Percentiles rank a stretch among this genome's conserved stretches.
Conservation (phyloP, 2,797 vertebrate genomes). For the Pantherophis alleghaniensis region DNA sequence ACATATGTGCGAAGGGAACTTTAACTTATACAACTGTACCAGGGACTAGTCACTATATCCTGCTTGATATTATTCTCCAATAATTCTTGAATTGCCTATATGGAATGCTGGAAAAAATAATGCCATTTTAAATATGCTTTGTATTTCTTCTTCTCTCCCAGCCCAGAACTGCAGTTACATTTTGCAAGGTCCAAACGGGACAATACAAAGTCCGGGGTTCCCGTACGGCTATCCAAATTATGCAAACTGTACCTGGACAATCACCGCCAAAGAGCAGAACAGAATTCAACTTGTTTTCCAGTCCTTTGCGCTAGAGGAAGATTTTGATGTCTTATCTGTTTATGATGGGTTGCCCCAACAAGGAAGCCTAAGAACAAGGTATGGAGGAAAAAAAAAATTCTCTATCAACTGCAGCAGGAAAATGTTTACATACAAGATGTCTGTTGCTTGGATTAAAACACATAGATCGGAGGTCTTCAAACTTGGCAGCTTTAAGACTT, state of each 20-base stretch:
- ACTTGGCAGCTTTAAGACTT: no score
- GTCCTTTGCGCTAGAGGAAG: slow-evolving; percentile 96
- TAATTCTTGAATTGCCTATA: neutral
- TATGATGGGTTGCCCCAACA: slow-evolving; percentile 91
- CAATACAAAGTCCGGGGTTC: slow-evolving; percentile 95
- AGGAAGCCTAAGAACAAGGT: slow-evolving; percentile 92
- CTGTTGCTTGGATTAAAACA: neutral
- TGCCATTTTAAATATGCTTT: slow-evolving; percentile 39
- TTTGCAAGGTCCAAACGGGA: slow-evolving; percentile 91
- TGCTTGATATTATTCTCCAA: neutral
- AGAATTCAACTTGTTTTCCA: slow-evolving; percentile 98
- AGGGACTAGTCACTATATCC: neutral
- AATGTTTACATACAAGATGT: slow-evolving; percentile 3
- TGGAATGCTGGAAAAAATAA: neutral
- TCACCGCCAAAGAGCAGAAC: slow-evolving; percentile 90
- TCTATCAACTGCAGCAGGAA: neutral
- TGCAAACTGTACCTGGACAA: slow-evolving; percentile 98
- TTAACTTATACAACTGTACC: neutral
- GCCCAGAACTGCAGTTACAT: slow-evolving; percentile 96
- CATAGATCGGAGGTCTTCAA: neutral
- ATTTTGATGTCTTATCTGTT: slow-evolving; percentile 94
- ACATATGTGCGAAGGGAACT: no score
- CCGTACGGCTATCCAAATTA: slow-evolving; percentile 98
- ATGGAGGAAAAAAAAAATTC: slow-evolving; percentile 23
- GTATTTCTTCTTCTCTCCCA: slow-evolving; percentile 60